Evolutionary conservation across 2,888 invertebrate genomes (phyloP).

Genomic region (Julus scanicus): DNA sequence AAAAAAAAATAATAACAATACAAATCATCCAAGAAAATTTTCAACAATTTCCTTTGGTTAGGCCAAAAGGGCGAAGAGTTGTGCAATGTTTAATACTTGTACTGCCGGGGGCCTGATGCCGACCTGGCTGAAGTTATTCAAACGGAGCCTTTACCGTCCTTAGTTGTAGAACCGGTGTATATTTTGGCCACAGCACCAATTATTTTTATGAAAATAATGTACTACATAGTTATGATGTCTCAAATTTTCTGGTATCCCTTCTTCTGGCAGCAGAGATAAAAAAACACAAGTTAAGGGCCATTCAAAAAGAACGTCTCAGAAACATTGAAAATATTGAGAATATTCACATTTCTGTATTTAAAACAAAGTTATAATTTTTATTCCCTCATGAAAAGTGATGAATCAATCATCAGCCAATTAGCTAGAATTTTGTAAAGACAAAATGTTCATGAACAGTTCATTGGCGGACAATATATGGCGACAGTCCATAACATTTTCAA

Average conservation of each 20-base stretch:
- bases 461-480: too few species aligned
- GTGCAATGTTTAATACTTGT: slow-evolving; percentile 33
- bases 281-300: too few species aligned
- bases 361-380: too few species aligned
- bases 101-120: slow-evolving; percentile 13
- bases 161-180: background rate
- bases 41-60: background rate
- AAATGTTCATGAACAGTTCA: too few species aligned
- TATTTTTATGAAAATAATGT: background rate
- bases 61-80: slow-evolving; percentile 7
- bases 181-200: background rate
- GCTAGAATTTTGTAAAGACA: too few species aligned
- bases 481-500: too few species aligned
- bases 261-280: background rate
- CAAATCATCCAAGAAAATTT: background rate
- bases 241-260: too few species aligned
- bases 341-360: too few species aligned
- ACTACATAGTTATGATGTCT: background rate
- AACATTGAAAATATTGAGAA: too few species aligned
- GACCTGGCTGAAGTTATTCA: slow-evolving; percentile 15
- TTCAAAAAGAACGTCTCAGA: too few species aligned
- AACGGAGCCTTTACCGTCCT: background rate
- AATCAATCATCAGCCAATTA: too few species aligned
- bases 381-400: too few species aligned
- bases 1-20: background rate